phyloP scores from a whole-genome alignment of 2,888 invertebrate species.

The Mylabris sibirica region DNA sequence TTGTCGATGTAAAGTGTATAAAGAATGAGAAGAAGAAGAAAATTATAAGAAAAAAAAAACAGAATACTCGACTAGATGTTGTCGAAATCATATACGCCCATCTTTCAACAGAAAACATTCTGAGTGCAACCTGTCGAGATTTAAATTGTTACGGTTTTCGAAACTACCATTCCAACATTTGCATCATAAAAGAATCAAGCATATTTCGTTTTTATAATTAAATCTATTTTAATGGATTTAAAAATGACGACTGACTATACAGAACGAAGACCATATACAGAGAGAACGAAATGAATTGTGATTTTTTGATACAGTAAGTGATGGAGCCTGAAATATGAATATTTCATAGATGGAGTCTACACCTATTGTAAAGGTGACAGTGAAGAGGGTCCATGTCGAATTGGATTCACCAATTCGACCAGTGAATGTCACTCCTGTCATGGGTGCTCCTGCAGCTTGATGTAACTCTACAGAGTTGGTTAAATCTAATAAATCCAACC shows the following conservation, averaged over 20 bases:
- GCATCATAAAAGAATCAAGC: slow-evolving; percentile 24
- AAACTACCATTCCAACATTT: slow-evolving; percentile 30
- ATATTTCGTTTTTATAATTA: slow-evolving; percentile 24
- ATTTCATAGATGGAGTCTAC: slow-evolving; percentile 58
- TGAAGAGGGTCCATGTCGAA: slow-evolving; percentile 57
- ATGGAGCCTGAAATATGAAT: slow-evolving; percentile 48
- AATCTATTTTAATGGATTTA: slow-evolving; percentile 2
- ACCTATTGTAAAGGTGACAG: slow-evolving; percentile 58
- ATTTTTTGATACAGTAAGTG: slow-evolving; percentile 10
- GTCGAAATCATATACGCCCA: slow-evolving; percentile 20
- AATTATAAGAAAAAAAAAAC: neutral
- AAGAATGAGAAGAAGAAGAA: neutral
- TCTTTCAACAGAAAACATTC: slow-evolving; percentile 27
- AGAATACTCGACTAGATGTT: slow-evolving; percentile 6
- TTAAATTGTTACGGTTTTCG: slow-evolving; percentile 24
- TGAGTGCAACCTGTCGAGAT: slow-evolving; percentile 22
- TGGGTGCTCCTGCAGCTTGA: slow-evolving; percentile 28
- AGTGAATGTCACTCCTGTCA: slow-evolving; percentile 43
- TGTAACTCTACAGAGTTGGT: slow-evolving; percentile 4
- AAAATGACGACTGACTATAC: neutral
- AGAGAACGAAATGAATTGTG: slow-evolving; percentile 21
- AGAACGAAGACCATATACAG: neutral
- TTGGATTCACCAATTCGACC: slow-evolving; percentile 49
- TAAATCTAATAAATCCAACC: slow-evolving; percentile 1
- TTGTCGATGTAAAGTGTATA: neutral